phyloP scores from a whole-genome alignment of 2,113 vertebrate species.

The Semnornis frantzii region DNA sequence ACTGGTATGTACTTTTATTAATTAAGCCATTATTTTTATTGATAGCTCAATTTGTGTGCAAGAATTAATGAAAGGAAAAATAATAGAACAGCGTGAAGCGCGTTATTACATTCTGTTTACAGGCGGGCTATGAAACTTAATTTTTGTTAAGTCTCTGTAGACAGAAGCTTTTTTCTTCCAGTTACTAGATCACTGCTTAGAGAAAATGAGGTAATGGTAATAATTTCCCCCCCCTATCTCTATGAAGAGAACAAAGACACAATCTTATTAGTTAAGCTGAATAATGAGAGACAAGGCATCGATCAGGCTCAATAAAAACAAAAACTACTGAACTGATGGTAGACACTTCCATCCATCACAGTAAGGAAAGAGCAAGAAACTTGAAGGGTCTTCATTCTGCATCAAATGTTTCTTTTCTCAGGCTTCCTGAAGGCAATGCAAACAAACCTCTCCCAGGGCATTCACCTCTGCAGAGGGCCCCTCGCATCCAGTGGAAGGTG shows the following conservation, averaged over 20 bases:
- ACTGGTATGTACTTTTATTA: conserved; percentile 49
- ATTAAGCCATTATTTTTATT: conserved; percentile 53
- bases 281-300: conserved; percentile 3
- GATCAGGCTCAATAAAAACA: background rate
- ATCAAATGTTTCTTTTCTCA: background rate
- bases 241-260: conserved; percentile 12
- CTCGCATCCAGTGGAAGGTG: background rate
- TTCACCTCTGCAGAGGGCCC: background rate
- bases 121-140: conserved; percentile 28
- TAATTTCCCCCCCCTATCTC: background rate
- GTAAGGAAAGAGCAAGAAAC: background rate
- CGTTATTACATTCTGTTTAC: background rate
- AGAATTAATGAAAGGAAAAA: conserved; percentile 30
- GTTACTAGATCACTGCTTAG: conserved; percentile 8
- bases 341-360: background rate
- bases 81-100: conserved; percentile 1
- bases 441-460: background rate
- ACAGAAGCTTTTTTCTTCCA: background rate
- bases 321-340: background rate
- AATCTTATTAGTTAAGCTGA: conserved; percentile 53
- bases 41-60: conserved; percentile 52
- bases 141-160: conserved; percentile 23
- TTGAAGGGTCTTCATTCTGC: background rate
- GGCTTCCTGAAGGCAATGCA: background rate
- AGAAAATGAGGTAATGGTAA: conserved; percentile 3